phyloP scores from a whole-genome alignment of 1,140 invertebrate species.

The Hydropsyche tenuis region DNA sequence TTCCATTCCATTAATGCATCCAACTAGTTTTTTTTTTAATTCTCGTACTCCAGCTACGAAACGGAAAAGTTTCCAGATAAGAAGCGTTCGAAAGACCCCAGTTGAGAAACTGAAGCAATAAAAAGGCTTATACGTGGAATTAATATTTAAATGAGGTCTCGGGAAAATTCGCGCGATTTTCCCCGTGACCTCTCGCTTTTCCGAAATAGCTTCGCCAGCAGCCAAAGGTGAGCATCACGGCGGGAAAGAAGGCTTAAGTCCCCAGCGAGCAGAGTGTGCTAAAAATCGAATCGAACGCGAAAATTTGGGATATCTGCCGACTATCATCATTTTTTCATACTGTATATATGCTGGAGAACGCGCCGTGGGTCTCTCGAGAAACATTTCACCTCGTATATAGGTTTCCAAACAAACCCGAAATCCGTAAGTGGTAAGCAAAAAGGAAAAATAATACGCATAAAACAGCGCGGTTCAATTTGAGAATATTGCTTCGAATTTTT shows the following conservation, averaged over 20 bases:
- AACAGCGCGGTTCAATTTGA: constrained; percentile 1
- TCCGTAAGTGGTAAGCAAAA: not conserved
- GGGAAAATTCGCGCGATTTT: too few relatives aligned
- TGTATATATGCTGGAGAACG: not conserved
- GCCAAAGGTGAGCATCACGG: not conserved
- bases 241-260: not conserved
- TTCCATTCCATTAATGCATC: too few relatives aligned
- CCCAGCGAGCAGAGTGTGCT: not conserved
- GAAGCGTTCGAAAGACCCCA: too few relatives aligned
- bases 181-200: too few relatives aligned
- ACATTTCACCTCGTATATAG: constrained; percentile 2
- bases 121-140: too few relatives aligned
- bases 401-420: not conserved
- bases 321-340: constrained; percentile 3
- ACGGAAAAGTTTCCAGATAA: too few relatives aligned
- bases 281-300: constrained; percentile 22
- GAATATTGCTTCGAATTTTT: constrained; percentile 12
- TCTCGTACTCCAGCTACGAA: too few relatives aligned
- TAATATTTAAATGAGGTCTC: too few relatives aligned
- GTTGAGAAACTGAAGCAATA: too few relatives aligned
- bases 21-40: too few relatives aligned
- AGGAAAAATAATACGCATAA: not conserved
- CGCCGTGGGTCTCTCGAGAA: not conserved
- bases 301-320: constrained; percentile 2
- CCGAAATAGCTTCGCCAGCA: too few relatives aligned